Evolutionary conservation across 2,113 vertebrate species (phyloP), one percentile per base, ranked within the genome.

Genomic region (Salvelinus fontinalis): DNA sequence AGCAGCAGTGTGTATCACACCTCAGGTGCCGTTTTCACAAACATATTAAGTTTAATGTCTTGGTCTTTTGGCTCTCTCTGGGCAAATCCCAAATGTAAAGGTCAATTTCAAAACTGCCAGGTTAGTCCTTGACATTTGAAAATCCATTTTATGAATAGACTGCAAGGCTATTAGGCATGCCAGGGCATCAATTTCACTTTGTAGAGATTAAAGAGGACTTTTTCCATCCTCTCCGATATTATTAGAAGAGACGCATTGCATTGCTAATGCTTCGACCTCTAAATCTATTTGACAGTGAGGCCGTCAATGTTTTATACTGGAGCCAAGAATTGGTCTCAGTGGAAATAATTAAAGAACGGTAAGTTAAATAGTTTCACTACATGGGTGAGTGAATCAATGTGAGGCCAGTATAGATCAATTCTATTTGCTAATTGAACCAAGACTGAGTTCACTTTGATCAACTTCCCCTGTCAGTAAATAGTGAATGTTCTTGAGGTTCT

Each of bases 121-220:
- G 86, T 70, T 90, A 88, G 88, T 92, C 86, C 89, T 87, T 94
- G 93, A 93, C 91, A 93, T 93, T 94, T 92, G 78, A 92, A 93
- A 91, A 88, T 85, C 83, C 89, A 79, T 34, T 78, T 75, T 72
- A 87, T 80, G 69, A 81, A 89, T 90, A 74, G 85, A 92, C 84
- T 90, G 83, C 79, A 83, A 88, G 78, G 71, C 81, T 86, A 84
- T 81, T 87, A 89, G 81, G 74, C 85, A 90, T 84, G 84, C 82
- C 69, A 84, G 29, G 66, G 71, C 83, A 71, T 83, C 81, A 79
- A 91, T 88, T 87, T 89, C 86, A 87, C 85, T 89, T 87, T 83
- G 24, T 77, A 71, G 84, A 91, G 88, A 91, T 93, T 89, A 91
- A 84, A 84, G 84, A 74, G 84, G 85, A 83, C 85, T 77, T 79